phyloP scores from a whole-genome alignment of 2,113 vertebrate genomes.

The Puffinus mauretanicus region DNA sequence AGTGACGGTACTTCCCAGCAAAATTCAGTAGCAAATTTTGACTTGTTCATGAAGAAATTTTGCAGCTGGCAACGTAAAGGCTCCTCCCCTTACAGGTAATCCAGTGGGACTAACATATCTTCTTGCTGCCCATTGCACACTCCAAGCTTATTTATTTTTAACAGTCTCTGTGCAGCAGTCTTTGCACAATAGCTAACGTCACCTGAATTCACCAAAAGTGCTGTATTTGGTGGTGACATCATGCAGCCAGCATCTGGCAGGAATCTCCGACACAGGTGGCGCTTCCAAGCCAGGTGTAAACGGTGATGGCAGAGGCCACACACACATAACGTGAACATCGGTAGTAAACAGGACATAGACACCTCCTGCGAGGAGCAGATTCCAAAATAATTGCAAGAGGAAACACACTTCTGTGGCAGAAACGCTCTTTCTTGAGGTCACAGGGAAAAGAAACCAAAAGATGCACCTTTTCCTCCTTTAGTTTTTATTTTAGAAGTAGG shows the following conservation, averaged over 20 bases:
- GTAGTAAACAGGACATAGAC: neutral
- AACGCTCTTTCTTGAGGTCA: neutral
- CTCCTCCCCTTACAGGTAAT: neutral
- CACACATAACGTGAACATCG: accelerated
- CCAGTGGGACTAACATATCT: neutral
- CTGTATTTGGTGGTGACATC: neutral
- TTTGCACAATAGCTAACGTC: neutral
- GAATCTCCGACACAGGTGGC: neutral
- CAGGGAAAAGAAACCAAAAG: neutral
- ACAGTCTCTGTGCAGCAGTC: neutral
- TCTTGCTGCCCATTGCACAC: neutral
- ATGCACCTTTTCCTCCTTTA: neutral
- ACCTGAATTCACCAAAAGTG: neutral
- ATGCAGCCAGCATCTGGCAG: neutral
- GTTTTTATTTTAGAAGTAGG: neutral
- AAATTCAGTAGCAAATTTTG: neutral
- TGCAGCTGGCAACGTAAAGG: neutral
- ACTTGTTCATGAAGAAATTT: neutral
- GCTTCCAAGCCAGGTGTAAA: neutral
- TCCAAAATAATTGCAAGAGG: neutral
- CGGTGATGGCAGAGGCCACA: neutral
- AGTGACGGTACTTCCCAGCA: neutral
- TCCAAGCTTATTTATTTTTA: neutral
- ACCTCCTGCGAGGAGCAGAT: neutral
- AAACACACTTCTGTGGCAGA: neutral